These are phyloP conservation scores for Gallinago solitaria DNA, from an alignment of 2,797 vertebrate species.

Conservation along the genomic window DNA sequence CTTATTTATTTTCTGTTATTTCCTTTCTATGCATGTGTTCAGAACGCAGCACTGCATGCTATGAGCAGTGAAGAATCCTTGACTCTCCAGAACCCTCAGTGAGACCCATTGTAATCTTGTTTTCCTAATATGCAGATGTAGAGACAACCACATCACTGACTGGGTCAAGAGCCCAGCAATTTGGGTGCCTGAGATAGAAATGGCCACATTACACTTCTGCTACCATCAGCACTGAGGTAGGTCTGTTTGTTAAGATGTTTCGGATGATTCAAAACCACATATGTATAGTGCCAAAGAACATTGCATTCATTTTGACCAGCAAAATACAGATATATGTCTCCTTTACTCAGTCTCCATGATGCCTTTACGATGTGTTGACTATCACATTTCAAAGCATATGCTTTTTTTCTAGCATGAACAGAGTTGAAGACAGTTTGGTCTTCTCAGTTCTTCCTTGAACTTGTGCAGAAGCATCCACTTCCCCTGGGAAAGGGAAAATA, in stretches of 20 bases:
- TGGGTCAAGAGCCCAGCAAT: neutral
- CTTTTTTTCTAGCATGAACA: neutral
- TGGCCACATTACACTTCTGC: neutral
- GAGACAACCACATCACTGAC: neutral
- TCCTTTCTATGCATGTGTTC: neutral
- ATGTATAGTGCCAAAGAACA: neutral
- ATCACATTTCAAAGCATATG: neutral
- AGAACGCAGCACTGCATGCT: neutral
- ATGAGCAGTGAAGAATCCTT: neutral
- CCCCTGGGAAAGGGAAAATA: neutral
- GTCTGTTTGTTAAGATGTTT: neutral
- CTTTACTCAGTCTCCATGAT: neutral
- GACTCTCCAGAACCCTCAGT: neutral
- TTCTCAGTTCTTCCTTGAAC: neutral
- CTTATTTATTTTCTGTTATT: conserved; percentile 25
- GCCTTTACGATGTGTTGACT: neutral
- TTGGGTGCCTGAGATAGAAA: neutral
- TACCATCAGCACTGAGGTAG: neutral
- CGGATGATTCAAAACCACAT: neutral
- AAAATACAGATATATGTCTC: neutral
- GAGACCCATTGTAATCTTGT: neutral
- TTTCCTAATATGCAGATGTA: neutral
- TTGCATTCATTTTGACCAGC: neutral
- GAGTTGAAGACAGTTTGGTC: neutral
- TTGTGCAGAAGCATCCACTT: neutral